Conservation (phyloP, 2,113 vertebrate species). For the Petaurus breviceps region DNA sequence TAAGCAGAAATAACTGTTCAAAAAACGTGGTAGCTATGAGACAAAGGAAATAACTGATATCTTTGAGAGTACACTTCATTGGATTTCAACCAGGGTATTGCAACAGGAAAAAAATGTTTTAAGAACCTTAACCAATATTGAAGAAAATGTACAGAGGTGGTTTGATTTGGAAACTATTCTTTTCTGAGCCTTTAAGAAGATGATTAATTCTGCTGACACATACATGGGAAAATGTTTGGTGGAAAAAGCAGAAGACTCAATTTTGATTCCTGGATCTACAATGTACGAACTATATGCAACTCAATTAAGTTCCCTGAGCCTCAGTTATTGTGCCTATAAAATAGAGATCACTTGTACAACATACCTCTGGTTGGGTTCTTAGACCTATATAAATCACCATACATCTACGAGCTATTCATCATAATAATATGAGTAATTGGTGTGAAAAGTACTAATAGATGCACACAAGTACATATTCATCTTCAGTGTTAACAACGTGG, state of each 20-base stretch:
- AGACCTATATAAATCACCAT: not conserved
- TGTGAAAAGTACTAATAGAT: not conserved
- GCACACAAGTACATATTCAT: not conserved
- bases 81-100: not conserved
- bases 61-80: conserved; percentile 34
- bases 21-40: conserved; percentile 25
- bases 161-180: not conserved
- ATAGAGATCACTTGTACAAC: not conserved
- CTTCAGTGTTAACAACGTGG: not conserved
- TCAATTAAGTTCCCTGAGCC: not conserved
- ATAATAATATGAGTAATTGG: not conserved
- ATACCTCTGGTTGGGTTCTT: not conserved
- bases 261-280: not conserved
- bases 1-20: conserved; percentile 50
- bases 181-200: not conserved
- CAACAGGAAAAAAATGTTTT: not conserved
- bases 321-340: not conserved
- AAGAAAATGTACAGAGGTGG: not conserved
- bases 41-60: conserved; percentile 19
- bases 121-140: not conserved
- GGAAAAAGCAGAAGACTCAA: not conserved
- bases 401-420: not conserved
- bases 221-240: not conserved
- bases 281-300: not conserved
- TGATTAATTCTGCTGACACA: conserved; percentile 5